Evolutionary conservation across 2,113 vertebrate species (phyloP), one percentile per base, ranked within the genome.

Genomic region (Xenotilapia longispinis): DNA sequence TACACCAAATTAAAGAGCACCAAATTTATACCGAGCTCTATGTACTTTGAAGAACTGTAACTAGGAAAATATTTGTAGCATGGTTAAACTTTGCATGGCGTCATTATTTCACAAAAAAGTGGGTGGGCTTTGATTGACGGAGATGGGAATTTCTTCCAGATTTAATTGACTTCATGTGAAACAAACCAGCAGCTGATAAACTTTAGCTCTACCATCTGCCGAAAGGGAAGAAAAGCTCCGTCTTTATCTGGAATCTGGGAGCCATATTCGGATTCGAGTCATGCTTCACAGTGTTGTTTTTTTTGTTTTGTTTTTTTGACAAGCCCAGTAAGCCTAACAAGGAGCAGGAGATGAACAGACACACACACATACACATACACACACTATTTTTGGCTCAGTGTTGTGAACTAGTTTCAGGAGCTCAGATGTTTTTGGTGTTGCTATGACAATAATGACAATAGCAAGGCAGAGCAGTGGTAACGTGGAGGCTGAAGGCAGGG

Each of bases 361-460:
- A 23, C 1, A 40, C 33, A 38, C 4, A 21, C 19, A 40, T 0
- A 82, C 42, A 63, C 70, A 86, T 26, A 28, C 42, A 19, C 21
- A 65, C 47, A 89, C 88, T 93, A 91, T 91, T 93, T 94, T 88
- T 91, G 89, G 80, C 88, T 82, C 68, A 4, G 49, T 54, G 55
- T 85, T 89, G 55, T 65, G 58, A 21, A 73, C 53, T 85, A 70
- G 63, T 84, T 89, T 33, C 55, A 86, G 70, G 82, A 88, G 82
- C 84, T 89, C 73, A 89, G 92, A 94, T 93, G 91, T 94, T 95
- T 94, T 93, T 54, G n/a, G 47, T 84, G 95, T 96, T 95, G 93
- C 93, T 92, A 95, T 95, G 94, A 89, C 94, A 88, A 93, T 92
- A 70, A 33, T 81, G 84, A 96, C 88, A 95, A 95, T 93, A 92